A percentile compares a stretch with the other conserved stretches of the same genome.
Evolutionary conservation across 2,888 invertebrate species (phyloP).

Genomic region (Choristoneura rosaceana): DNA sequence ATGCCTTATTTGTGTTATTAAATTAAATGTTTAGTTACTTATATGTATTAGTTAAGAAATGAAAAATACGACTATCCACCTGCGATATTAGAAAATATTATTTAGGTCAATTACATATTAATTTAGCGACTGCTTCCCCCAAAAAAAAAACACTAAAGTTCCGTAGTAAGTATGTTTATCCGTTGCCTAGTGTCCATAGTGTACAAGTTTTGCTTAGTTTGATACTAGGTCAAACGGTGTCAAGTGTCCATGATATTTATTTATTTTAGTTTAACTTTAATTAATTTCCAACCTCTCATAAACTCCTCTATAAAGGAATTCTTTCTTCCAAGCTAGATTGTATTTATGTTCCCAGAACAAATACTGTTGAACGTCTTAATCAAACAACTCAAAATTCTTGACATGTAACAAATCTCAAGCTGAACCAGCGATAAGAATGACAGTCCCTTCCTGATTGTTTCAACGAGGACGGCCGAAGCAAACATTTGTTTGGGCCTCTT

Average conservation of each 20-base stretch:
- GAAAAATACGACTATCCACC: too few species aligned
- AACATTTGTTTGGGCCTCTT: constrained; percentile 48
- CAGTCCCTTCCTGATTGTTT: constrained; percentile 58
- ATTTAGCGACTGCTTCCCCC: too few species aligned
- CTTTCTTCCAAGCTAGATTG: not conserved
- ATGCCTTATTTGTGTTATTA: not conserved
- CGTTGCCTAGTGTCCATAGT: too few species aligned
- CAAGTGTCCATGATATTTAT: too few species aligned
- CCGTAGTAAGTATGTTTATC: too few species aligned
- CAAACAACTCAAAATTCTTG: constrained; percentile 31
- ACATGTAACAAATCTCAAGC: constrained; percentile 32
- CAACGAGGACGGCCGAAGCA: constrained; percentile 55
- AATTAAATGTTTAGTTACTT: not conserved
- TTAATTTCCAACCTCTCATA: not conserved
- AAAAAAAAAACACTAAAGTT: too few species aligned
- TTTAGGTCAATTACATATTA: too few species aligned
- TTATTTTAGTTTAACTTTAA: not conserved
- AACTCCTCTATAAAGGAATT: not conserved
- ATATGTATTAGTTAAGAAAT: too few species aligned
- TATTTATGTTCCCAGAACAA: not conserved
- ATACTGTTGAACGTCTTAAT: not conserved
- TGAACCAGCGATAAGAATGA: constrained; percentile 35
- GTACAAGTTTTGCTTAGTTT: too few species aligned
- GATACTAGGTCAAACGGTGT: too few species aligned
- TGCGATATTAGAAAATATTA: too few species aligned